A percentile compares a stretch with the other conserved stretches of the same genome.
Evolutionary conservation across 2,113 vertebrate genomes (phyloP).

Genomic region (Eulemur rufifrons): DNA sequence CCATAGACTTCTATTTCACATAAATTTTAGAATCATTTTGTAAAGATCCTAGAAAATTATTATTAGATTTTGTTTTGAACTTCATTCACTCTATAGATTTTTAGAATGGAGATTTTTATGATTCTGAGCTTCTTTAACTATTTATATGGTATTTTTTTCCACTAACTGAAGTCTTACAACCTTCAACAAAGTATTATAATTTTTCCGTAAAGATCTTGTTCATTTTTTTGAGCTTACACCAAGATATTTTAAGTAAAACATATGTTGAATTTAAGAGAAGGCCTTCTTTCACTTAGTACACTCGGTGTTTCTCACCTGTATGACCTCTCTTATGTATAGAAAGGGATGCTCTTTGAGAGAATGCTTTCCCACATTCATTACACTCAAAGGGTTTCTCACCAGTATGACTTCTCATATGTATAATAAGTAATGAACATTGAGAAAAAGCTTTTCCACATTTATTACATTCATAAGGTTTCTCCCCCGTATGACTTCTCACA

Average conservation of each 20-base stretch:
- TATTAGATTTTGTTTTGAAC: slow-evolving; percentile 21
- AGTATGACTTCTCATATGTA: slow-evolving; percentile 73
- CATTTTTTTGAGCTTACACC: neutral
- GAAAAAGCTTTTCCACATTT: slow-evolving; percentile 78
- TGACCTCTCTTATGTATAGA: slow-evolving; percentile 72
- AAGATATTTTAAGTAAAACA: slow-evolving; percentile 34
- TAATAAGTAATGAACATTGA: slow-evolving; percentile 72
- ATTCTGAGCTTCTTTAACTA: neutral
- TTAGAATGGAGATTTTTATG: slow-evolving; percentile 28
- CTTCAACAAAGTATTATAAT: neutral
- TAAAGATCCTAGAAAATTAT: slow-evolving; percentile 6
- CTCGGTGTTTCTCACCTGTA: slow-evolving; percentile 24
- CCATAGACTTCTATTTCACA: neutral
- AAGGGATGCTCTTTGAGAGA: slow-evolving; percentile 73
- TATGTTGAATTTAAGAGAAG: neutral
- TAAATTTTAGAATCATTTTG: slow-evolving; percentile 17
- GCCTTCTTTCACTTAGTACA: slow-evolving; percentile 20
- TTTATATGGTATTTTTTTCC: neutral
- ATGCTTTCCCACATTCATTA: slow-evolving; percentile 71
- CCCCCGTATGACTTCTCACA: slow-evolving; percentile 77
- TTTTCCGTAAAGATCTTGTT: slow-evolving; percentile 1
- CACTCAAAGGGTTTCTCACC: slow-evolving; percentile 70
- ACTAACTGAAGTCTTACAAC: neutral
- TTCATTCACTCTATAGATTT: neutral
- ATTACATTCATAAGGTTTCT: slow-evolving; percentile 76